A percentile compares a stretch with the other conserved stretches of the same genome.
These are phyloP conservation scores for Entelurus aequoreus DNA, from an alignment of 2,113 vertebrate genomes.

Conservation along the genomic window DNA sequence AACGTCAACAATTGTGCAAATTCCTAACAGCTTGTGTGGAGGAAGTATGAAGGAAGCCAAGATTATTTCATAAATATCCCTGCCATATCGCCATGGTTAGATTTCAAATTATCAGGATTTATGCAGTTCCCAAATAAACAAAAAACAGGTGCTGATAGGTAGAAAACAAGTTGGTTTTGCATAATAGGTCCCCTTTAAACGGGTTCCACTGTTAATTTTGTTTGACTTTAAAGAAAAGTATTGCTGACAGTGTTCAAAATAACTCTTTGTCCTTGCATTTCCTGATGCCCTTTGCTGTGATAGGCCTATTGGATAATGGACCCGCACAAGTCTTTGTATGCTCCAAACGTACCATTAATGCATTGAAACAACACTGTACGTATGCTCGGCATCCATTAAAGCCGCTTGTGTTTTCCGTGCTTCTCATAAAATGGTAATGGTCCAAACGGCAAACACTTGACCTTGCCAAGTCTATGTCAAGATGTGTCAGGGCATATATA, in stretches of 20 bases:
- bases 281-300: conserved; percentile 13
- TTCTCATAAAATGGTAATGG: conserved; percentile 67
- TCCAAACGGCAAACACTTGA: conserved; percentile 62
- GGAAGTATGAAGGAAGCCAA: too few species aligned
- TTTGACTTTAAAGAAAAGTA: not conserved
- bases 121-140: too few species aligned
- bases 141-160: too few species aligned
- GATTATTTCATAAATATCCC: too few species aligned
- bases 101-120: too few species aligned
- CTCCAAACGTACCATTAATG: conserved; percentile 51
- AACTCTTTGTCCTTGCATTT: conserved; percentile 35
- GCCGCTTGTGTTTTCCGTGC: conserved; percentile 62
- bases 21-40: too few species aligned
- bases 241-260: conserved; percentile 16
- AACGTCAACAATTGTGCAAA: too few species aligned
- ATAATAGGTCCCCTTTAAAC: too few species aligned
- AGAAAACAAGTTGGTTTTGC: too few species aligned
- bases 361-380: conserved; percentile 51
- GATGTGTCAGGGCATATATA: conserved; percentile 51
- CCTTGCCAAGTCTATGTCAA: conserved; percentile 67
- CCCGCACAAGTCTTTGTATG: conserved; percentile 29
- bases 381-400: conserved; percentile 55
- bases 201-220: too few species aligned
- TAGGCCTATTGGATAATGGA: conserved; percentile 20
- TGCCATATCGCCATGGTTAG: too few species aligned